Conservation (phyloP, 2,113 vertebrate species). For the Setophaga coronata region DNA sequence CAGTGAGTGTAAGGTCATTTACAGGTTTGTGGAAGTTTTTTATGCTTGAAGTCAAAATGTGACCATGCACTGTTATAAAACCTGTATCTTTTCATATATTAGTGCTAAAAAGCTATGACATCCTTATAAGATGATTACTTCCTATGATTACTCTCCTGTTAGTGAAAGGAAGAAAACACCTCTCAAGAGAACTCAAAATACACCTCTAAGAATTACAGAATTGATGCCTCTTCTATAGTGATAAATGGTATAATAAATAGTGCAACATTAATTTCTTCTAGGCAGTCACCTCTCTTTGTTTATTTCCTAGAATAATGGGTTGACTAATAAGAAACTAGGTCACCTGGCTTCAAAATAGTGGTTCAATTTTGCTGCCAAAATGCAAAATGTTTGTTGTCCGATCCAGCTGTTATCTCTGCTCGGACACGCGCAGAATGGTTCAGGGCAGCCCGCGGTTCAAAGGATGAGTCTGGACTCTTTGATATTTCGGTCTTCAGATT, state of each 20-base stretch:
- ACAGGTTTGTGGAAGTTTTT: neutral
- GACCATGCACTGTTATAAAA: accelerated
- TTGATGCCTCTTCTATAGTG: neutral
- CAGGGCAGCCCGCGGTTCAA: too few species aligned
- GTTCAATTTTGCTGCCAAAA: neutral
- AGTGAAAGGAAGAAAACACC: neutral
- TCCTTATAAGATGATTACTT: neutral
- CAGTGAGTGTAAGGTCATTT: neutral
- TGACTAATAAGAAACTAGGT: neutral
- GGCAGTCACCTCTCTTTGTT: neutral
- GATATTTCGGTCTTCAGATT: too few species aligned
- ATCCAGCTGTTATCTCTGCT: too few species aligned
- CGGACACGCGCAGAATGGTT: too few species aligned
- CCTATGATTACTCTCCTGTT: neutral
- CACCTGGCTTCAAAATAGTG: neutral
- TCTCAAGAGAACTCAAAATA: neutral
- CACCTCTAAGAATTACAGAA: neutral
- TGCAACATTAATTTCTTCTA: neutral
- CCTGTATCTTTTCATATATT: neutral
- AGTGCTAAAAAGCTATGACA: neutral
- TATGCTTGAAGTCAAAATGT: neutral
- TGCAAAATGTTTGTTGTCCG: neutral
- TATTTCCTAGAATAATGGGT: neutral
- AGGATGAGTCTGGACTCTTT: too few species aligned
- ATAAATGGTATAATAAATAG: neutral